Conservation (phyloP, 2,113 vertebrate species). For the Anolis carolinensis region DNA sequence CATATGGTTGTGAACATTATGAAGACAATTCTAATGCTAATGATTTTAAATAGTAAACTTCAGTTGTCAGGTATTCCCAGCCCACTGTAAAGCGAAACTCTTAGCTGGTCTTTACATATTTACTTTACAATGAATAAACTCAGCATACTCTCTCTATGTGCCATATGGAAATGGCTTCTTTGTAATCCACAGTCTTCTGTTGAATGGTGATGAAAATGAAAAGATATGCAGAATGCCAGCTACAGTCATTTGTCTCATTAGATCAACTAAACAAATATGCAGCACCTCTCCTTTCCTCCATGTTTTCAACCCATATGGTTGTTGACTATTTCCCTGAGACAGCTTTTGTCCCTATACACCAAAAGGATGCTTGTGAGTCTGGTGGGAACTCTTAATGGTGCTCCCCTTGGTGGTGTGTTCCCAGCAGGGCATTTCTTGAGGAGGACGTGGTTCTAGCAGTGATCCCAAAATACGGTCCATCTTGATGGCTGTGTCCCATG, state of each 20-base stretch:
- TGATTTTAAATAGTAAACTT: no score
- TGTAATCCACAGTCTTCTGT: background rate
- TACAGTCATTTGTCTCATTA: constrained; percentile 12
- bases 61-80: background rate
- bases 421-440: background rate
- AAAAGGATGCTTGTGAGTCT: background rate
- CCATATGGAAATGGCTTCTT: background rate
- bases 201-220: background rate
- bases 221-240: background rate
- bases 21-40: no score
- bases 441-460: background rate
- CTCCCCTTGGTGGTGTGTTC: background rate
- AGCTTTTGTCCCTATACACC: background rate
- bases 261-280: background rate
- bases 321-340: background rate
- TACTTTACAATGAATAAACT: background rate
- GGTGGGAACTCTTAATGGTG: background rate
- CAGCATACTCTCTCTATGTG: background rate
- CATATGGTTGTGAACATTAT: no score
- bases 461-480: background rate
- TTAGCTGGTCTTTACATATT: background rate
- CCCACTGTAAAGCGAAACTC: background rate
- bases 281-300: background rate
- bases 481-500: background rate
- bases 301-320: background rate